Conservation (phyloP, 2,888 invertebrate species). For the Lithophane semibrunnea region DNA sequence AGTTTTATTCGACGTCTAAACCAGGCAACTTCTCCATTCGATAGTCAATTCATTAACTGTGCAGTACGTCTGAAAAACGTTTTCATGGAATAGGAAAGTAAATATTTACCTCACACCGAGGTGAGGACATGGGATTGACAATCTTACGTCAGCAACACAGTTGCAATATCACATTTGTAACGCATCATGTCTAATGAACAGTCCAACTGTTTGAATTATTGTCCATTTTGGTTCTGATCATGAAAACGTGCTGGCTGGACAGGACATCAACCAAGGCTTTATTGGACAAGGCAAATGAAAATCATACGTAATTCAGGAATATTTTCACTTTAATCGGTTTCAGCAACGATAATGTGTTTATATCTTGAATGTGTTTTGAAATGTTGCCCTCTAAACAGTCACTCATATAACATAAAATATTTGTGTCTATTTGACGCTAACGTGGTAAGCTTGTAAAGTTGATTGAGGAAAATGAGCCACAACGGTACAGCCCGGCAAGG, state of each 20-base stretch:
- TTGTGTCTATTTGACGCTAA: conserved; percentile 23
- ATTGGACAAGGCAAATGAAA: conserved; percentile 11
- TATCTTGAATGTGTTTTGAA: conserved; percentile 29
- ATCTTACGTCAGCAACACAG: conserved; percentile 30
- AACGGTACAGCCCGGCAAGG: conserved; percentile 19
- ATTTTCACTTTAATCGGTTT: conserved; percentile 26
- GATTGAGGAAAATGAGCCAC: conserved; percentile 29
- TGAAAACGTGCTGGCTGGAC: conserved; percentile 35
- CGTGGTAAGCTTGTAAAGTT: conserved; percentile 6
- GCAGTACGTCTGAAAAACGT: conserved; percentile 7
- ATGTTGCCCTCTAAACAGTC: conserved; percentile 22
- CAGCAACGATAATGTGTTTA: conserved; percentile 44
- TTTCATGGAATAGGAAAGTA: conserved; percentile 32
- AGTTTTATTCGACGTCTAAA: not conserved
- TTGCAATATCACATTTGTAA: conserved; percentile 35
- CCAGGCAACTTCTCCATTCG: not conserved
- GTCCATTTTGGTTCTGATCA: conserved; percentile 48
- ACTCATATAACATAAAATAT: conserved; percentile 31
- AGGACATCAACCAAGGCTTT: conserved; percentile 6
- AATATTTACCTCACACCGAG: conserved; percentile 35
- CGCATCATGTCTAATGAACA: conserved; percentile 37
- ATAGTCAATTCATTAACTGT: not conserved
- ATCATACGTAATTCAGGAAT: not conserved
- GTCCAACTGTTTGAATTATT: conserved; percentile 42
- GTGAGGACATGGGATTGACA: conserved; percentile 37